These are phyloP conservation scores for Phalacrocorax pelagicus DNA, from an alignment of 2,113 vertebrate genomes.

Conservation along the genomic window DNA sequence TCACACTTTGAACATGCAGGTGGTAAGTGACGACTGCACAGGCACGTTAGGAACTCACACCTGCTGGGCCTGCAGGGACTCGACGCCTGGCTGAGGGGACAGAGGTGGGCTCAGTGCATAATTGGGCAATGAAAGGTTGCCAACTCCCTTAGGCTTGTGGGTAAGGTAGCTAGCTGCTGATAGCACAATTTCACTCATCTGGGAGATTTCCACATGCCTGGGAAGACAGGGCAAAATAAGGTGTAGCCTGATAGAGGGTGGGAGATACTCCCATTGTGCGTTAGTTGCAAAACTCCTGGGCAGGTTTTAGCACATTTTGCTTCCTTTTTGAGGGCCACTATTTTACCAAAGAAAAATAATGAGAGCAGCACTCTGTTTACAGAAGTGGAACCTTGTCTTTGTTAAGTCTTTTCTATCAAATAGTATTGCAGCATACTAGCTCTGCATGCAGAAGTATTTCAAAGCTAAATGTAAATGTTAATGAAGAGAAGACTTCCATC, in stretches of 20 bases:
- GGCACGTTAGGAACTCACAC: neutral
- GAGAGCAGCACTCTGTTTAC: neutral
- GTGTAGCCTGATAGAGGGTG: neutral
- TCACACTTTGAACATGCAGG: neutral
- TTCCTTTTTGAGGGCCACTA: neutral
- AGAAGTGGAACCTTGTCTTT: neutral
- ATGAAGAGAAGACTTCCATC: neutral
- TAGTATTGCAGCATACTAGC: neutral
- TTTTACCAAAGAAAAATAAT: neutral
- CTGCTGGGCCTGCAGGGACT: neutral
- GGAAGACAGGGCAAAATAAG: neutral
- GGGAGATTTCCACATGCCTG: neutral
- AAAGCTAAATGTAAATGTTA: neutral
- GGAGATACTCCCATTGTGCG: neutral
- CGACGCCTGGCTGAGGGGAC: fast-evolving
- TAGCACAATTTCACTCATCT: neutral
- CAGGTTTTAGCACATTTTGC: neutral
- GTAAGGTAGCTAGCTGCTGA: neutral
- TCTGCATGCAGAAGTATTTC: neutral
- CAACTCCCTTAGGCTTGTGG: neutral
- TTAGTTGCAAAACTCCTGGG: neutral
- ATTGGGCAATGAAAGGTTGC: neutral
- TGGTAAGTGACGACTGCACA: neutral
- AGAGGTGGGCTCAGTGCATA: neutral
- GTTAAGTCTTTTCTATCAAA: neutral